Conservation (phyloP, 2,888 invertebrate genomes). For the Scaptomyza reducta region DNA sequence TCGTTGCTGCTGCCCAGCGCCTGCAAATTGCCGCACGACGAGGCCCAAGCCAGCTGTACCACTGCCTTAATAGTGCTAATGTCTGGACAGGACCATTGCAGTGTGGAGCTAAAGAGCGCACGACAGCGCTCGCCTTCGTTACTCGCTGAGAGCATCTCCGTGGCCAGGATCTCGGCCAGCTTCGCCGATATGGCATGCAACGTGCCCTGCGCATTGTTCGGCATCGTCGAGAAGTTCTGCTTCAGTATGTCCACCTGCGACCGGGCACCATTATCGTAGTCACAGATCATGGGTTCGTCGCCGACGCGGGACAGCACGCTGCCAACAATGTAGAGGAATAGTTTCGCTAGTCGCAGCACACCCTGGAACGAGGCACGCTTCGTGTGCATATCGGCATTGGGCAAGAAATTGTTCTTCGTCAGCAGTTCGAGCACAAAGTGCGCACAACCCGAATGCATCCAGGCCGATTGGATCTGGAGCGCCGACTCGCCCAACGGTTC, state of each 20-base stretch:
- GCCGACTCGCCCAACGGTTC: slow-evolving; percentile 90
- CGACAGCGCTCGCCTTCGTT: slow-evolving; percentile 85
- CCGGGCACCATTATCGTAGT: slow-evolving; percentile 84
- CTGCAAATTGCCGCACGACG: slow-evolving; percentile 90
- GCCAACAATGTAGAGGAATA: slow-evolving; percentile 94
- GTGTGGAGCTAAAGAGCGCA: slow-evolving; percentile 86
- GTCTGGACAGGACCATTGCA: slow-evolving; percentile 90
- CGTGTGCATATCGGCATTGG: slow-evolving; percentile 90
- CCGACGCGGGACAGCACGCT: slow-evolving; percentile 89
- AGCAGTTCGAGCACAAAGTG: slow-evolving; percentile 91
- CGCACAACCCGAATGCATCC: slow-evolving; percentile 86
- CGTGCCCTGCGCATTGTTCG: slow-evolving; percentile 94
- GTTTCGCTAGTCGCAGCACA: slow-evolving; percentile 94
- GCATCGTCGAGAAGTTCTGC: slow-evolving; percentile 91
- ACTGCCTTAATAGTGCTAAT: slow-evolving; percentile 89
- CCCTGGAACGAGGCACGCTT: slow-evolving; percentile 93
- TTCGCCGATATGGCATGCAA: slow-evolving; percentile 93
- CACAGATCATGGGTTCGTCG: slow-evolving; percentile 86
- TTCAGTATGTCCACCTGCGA: slow-evolving; percentile 88
- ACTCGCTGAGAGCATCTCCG: slow-evolving; percentile 86
- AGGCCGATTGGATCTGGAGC: slow-evolving; percentile 86
- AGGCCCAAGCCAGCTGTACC: slow-evolving; percentile 91
- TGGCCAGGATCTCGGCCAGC: slow-evolving; percentile 91
- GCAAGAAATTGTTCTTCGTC: slow-evolving; percentile 93
- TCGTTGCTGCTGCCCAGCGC: slow-evolving; percentile 87